Evolutionary conservation across 2,888 invertebrate species (phyloP), one percentile per base, ranked within the genome.

Genomic region (Drosophila percnosoma): DNA sequence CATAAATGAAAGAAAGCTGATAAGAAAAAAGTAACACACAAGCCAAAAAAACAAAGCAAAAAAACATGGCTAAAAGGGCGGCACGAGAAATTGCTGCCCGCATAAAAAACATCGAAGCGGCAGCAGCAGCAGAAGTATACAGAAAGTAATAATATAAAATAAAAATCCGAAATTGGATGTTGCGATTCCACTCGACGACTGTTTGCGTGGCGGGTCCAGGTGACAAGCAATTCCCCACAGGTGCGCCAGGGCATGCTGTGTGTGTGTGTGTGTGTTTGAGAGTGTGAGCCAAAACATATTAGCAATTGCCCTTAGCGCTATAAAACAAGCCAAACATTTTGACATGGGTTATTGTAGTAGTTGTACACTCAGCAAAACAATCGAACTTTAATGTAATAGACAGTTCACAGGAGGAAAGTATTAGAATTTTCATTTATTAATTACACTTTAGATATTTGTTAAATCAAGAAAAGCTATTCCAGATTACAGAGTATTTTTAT

Each of bases 1-100:
- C 86, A 90, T 74, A 87, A 87, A 89, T 81, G 86, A 89, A 45
- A 87, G 83, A 80, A 85, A 89, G 89, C 89, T 89, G 85, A 85
- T 85, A 86, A 89, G 86, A 75, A 69, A 73, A 64, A 64, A 68
- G 68, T 38, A 75, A 80, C 58, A 40, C 45, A 45, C 45, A 45
- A 21, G 13, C 45, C 42, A 45, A 66, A 40, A 40, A 40, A 40
- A 42, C n/a, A 42, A 21, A 2, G 1, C 42, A 40, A 40, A 21
- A 45, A 8, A 59, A 60, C 27, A 2, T 13, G 38, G 67, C 59
- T 57, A 71, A 66, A 74, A 78, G 78, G 72, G 71, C 75, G 68
- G 75, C 63, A 36, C 73, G 45, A 66, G 65, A 87, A 80, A 89
- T 82, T 89, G 63, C 68, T 78, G 75, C 90, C 86, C 86, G 86